These are phyloP conservation scores for Limnephilus marmoratus DNA, from an alignment of 2,888 invertebrate genomes.

Conservation along the genomic window DNA sequence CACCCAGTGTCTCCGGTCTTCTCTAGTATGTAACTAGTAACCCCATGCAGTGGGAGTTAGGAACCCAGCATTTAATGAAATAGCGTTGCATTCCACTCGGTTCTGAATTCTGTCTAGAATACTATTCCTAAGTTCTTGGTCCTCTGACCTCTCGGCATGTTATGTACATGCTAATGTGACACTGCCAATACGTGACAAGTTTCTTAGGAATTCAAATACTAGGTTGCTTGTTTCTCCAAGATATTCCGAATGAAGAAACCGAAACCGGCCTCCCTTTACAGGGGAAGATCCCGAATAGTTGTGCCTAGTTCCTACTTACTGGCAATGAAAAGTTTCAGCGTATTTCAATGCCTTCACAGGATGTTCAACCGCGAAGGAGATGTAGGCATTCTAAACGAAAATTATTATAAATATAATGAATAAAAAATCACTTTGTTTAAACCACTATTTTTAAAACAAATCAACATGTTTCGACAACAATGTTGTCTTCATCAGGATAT, in stretches of 20 bases:
- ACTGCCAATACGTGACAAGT: conserved; percentile 57
- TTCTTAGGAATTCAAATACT: conserved; percentile 61
- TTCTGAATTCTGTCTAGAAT: not conserved
- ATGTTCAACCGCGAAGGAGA: not conserved
- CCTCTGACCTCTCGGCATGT: conserved; percentile 42
- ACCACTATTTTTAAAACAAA: too few species aligned
- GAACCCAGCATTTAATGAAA: not conserved
- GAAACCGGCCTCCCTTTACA: not conserved
- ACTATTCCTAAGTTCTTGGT: not conserved
- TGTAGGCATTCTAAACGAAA: not conserved
- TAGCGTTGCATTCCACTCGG: not conserved
- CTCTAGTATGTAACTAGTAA: not conserved
- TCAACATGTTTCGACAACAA: too few species aligned
- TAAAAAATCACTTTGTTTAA: too few species aligned
- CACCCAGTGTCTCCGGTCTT: not conserved
- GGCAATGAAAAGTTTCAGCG: conserved; percentile 48
- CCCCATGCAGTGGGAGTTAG: not conserved
- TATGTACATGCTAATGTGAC: conserved; percentile 59
- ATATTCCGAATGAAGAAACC: conserved; percentile 20
- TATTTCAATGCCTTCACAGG: not conserved
- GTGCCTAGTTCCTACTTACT: conserved; percentile 24
- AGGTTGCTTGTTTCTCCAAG: conserved; percentile 48
- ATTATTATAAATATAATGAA: not conserved
- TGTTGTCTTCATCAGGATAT: too few species aligned
- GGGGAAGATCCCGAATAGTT: conserved; percentile 52